A percentile compares a stretch with the other conserved stretches of the same genome.
These are phyloP conservation scores for Campoletis raptor DNA, from an alignment of 2,888 invertebrate genomes.

Conservation along the genomic window DNA sequence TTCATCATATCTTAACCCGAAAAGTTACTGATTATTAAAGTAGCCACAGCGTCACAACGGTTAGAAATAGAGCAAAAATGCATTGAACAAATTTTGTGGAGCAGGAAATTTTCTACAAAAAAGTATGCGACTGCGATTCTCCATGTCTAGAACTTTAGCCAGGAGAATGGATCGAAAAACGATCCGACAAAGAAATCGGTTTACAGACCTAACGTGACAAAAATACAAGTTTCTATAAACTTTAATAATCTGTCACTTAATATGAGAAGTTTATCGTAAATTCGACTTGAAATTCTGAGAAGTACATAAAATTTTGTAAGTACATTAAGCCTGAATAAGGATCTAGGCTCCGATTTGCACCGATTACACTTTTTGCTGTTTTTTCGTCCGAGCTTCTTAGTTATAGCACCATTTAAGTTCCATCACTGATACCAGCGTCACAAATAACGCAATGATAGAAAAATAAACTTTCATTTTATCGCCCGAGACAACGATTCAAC, in stretches of 20 bases:
- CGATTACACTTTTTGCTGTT: neutral
- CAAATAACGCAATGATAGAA: conserved; percentile 27
- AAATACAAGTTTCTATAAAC: neutral
- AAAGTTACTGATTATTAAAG: neutral
- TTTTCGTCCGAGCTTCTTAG: neutral
- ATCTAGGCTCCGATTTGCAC: neutral
- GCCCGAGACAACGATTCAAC: conserved; percentile 71
- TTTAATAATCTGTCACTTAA: neutral
- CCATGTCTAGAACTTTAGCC: neutral
- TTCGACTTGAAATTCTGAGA: neutral
- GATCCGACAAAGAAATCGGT: neutral
- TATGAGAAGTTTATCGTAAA: neutral
- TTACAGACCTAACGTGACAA: neutral
- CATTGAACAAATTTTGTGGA: neutral
- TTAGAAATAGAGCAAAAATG: neutral
- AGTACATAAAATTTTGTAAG: neutral
- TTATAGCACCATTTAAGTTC: conserved; percentile 4
- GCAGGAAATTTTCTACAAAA: neutral
- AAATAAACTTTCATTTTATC: conserved; percentile 86
- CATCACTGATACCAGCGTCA: conserved; percentile 24
- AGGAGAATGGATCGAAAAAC: neutral
- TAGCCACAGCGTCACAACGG: neutral
- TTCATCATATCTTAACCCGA: neutral
- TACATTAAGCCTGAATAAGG: neutral
- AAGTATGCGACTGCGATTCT: neutral